phyloP scores from a whole-genome alignment of 1,140 invertebrate genomes.

The Panagrolaimus sp. region DNA sequence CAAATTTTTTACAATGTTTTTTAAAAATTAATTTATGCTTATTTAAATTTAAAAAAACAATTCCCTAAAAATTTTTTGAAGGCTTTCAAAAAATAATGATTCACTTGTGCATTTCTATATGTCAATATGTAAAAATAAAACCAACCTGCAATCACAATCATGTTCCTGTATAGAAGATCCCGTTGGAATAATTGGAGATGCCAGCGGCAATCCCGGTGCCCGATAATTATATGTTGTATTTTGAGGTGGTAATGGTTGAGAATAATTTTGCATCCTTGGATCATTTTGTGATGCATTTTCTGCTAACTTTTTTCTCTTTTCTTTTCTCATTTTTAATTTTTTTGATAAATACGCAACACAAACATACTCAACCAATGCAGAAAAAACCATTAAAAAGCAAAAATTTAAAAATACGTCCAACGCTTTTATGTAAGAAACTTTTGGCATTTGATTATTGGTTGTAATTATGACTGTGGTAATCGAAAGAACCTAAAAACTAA shows the following conservation, averaged over 20 bases:
- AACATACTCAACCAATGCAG: conserved; percentile 54
- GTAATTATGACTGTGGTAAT: conserved; percentile 53
- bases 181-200: neutral
- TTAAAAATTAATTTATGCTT: neutral
- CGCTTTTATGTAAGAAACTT: conserved; percentile 53
- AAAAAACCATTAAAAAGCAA: conserved; percentile 56
- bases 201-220: neutral
- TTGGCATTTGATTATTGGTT: conserved; percentile 49
- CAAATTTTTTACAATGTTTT: neutral
- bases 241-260: neutral
- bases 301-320: conserved; percentile 35
- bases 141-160: conserved; percentile 18
- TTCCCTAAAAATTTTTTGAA: neutral
- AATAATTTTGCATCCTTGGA: neutral
- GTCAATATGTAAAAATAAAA: too few species aligned
- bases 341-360: conserved; percentile 45
- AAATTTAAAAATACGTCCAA: conserved; percentile 51
- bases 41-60: neutral
- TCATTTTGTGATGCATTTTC: neutral
- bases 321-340: conserved; percentile 29
- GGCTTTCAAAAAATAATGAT: neutral
- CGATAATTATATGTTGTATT: conserved; percentile 11
- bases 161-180: neutral
- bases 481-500: conserved; percentile 40
- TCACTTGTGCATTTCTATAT: too few species aligned